These are phyloP conservation scores for Sebastes trivittatus DNA, from an alignment of 2,797 vertebrate species.

Conservation along the genomic window DNA sequence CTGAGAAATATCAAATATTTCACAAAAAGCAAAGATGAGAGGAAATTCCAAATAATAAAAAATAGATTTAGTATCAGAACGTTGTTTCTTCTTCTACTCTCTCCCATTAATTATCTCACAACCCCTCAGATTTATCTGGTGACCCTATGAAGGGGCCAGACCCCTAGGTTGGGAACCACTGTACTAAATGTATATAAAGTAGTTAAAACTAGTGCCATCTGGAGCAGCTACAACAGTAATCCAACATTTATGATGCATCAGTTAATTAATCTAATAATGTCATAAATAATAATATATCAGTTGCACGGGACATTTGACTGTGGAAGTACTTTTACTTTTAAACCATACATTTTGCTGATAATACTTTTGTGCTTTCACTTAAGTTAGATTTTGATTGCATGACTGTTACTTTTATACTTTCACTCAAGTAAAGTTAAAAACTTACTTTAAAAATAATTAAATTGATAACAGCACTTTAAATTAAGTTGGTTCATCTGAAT, in stretches of 20 bases:
- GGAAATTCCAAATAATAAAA: neutral
- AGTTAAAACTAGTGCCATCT: neutral
- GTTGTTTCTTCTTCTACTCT: neutral
- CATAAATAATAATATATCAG: neutral
- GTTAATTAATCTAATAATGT: neutral
- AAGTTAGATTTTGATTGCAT: neutral
- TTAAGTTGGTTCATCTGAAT: neutral
- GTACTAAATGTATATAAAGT: neutral
- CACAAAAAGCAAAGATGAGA: neutral
- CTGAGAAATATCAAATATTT: neutral
- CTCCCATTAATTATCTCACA: neutral
- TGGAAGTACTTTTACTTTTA: neutral
- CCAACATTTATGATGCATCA: neutral
- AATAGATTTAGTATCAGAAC: neutral
- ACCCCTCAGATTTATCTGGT: neutral
- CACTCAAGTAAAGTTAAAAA: neutral
- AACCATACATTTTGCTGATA: neutral
- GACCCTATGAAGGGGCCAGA: neutral
- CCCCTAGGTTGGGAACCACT: neutral
- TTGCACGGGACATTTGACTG: neutral
- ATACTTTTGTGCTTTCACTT: neutral
- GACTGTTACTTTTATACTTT: neutral
- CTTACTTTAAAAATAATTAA: neutral
- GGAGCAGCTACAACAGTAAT: neutral
- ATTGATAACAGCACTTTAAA: neutral